phyloP scores from a whole-genome alignment of 1,140 invertebrate species.

The Kradibia gibbosae region DNA sequence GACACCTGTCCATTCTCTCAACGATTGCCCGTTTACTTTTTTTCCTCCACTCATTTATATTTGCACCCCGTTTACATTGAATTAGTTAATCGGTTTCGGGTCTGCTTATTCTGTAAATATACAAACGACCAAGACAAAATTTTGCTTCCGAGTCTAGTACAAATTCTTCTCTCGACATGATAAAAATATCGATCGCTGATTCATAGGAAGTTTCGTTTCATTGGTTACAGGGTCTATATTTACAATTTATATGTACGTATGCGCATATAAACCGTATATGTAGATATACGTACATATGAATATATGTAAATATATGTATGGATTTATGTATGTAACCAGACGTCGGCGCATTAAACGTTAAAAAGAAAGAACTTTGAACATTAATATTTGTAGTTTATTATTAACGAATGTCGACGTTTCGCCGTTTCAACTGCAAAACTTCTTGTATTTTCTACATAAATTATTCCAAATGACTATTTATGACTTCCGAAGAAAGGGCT shows the following conservation, averaged over 20 bases:
- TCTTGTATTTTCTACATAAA: not conserved
- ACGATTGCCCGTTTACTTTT: not conserved
- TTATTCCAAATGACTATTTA: not conserved
- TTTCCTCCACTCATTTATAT: not conserved
- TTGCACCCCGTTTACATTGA: not conserved
- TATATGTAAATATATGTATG: not conserved
- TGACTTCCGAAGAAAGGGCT: not conserved
- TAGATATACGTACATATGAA: not conserved
- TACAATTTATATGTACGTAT: not conserved
- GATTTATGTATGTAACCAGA: not conserved
- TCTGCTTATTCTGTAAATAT: not conserved
- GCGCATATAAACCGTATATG: not conserved
- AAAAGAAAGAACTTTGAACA: not conserved
- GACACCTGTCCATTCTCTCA: slow-evolving; percentile 27
- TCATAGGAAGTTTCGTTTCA: not conserved
- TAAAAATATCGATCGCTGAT: slow-evolving; percentile 17
- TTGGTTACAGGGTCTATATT: not conserved
- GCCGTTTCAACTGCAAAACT: not conserved
- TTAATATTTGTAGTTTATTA: not conserved
- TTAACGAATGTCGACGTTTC: not conserved
- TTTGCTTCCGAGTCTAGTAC: not conserved
- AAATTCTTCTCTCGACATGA: not conserved
- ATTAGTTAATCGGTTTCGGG: no score
- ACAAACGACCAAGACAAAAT: not conserved
- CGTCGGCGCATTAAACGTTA: not conserved